Evolutionary conservation across 2,888 invertebrate species (phyloP).

Genomic region (Hirtodrosophila confusa): DNA sequence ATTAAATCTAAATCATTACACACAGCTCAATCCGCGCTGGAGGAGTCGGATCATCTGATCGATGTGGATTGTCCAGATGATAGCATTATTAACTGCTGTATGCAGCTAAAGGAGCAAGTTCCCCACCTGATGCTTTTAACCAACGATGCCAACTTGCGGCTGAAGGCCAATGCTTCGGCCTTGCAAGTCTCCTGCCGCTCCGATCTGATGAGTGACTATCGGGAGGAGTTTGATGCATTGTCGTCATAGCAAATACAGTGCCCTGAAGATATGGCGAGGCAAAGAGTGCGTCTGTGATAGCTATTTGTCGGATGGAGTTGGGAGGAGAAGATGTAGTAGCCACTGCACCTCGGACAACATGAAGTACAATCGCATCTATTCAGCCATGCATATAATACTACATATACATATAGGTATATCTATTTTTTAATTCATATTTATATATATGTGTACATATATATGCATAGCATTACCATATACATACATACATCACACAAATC

Average conservation of each 20-base stretch:
- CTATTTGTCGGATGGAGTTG: conserved; percentile 8
- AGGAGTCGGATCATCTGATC: conserved; percentile 83
- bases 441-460: background rate
- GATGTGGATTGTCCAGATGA: conserved; percentile 85
- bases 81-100: conserved; percentile 85
- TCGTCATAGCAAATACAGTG: conserved; percentile 6
- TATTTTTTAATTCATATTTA: conserved; percentile 1
- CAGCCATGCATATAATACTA: background rate
- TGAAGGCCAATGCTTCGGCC: conserved; percentile 85
- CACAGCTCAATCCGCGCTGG: conserved; percentile 85
- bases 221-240: conserved; percentile 28
- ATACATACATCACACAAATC: background rate
- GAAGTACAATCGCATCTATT: conserved; percentile 44
- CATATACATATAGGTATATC: background rate
- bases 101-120: conserved; percentile 84
- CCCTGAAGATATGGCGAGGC: background rate
- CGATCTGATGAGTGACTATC: conserved; percentile 68
- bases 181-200: conserved; percentile 80
- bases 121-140: conserved; percentile 84
- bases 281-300: conserved; percentile 34
- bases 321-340: background rate
- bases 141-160: conserved; percentile 85
- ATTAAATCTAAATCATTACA: too few species aligned
- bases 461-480: background rate
- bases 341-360: conserved; percentile 37